Base-by-base conservation (phyloP, 2,797 vertebrate genomes). In the Galagoides demidoff region DNA sequence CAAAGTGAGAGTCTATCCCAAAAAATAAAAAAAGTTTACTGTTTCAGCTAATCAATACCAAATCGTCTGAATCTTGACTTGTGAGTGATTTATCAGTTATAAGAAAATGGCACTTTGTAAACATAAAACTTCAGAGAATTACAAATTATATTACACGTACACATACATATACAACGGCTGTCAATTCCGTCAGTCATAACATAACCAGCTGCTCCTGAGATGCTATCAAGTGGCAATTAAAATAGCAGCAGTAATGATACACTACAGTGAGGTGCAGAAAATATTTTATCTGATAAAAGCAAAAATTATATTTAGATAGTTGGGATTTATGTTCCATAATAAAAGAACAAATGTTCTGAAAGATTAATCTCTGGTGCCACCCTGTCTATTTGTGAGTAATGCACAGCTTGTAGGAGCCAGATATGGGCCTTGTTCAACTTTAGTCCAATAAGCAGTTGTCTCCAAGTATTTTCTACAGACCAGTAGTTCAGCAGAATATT, bases 181-280 rank as follows among this genome's bases (percentile, higher is more conserved):
- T 95, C 94, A 90, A 25, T 96, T 95, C 73, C 92, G 55, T 96
- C 87, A 92, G 91, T 92, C 87, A 77, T 94, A 96, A 96, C 92
- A 96, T 45, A 93, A 64, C 93, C 97, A 97, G 97, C 94, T 98
- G 97, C 74, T 96, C 93, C 96, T 89, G 55, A 92, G 83, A 96
- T 22, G 39, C 70, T 98, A 97, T 97, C 97, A 96, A 96, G 91
- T 98, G 88, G 71, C 96, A 95, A 97, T 97, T 97, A 97, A 97
- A 97, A 98, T 97, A 98, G 96, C 45, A 89, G 55, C 89, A 96
- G 87, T 94, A 96, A 96, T 93, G 74, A 87, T 78, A 73, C 12
- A 22, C 77, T 92, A 34, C 63, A 83, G 43, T 93, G 89, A 94
- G 91, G 70, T 79, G 84, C 71, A 96, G 92, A 97, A 97, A 96